These are phyloP conservation scores for Penaeus vannamei DNA, from an alignment of 1,140 invertebrate genomes.

Conservation along the genomic window DNA sequence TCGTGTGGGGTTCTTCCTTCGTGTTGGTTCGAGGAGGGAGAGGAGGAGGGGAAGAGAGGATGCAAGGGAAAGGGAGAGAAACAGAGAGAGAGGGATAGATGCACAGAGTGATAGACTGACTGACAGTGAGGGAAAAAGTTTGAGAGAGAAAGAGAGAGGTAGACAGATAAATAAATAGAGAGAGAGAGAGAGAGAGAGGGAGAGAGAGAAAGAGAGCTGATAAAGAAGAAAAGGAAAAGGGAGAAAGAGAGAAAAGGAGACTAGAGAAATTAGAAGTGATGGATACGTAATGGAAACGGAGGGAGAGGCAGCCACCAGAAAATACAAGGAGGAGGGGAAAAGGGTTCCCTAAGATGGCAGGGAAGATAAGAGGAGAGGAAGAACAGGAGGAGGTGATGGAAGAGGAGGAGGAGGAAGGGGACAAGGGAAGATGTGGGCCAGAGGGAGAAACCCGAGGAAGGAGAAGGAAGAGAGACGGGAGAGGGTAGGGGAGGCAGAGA, in stretches of 20 bases:
- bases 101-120: no score
- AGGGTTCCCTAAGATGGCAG: neutral
- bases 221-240: no score
- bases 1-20: neutral
- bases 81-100: neutral
- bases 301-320: conserved; percentile 23
- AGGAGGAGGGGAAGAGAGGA: neutral
- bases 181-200: no score
- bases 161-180: no score
- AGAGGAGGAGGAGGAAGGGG: no score
- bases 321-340: conserved; percentile 1
- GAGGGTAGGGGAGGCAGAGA: neutral
- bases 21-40: neutral
- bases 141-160: no score
- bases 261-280: neutral
- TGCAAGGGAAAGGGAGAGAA: neutral
- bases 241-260: no score
- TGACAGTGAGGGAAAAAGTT: no score
- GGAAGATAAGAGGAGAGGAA: neutral
- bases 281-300: conserved; percentile 17
- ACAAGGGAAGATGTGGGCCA: neutral
- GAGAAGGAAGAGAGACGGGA: conserved; percentile 8
- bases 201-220: no score
- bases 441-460: neutral
- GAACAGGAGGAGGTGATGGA: no score